Conservation (phyloP, 1,140 invertebrate genomes). For the Drosophila fuyamai region DNA sequence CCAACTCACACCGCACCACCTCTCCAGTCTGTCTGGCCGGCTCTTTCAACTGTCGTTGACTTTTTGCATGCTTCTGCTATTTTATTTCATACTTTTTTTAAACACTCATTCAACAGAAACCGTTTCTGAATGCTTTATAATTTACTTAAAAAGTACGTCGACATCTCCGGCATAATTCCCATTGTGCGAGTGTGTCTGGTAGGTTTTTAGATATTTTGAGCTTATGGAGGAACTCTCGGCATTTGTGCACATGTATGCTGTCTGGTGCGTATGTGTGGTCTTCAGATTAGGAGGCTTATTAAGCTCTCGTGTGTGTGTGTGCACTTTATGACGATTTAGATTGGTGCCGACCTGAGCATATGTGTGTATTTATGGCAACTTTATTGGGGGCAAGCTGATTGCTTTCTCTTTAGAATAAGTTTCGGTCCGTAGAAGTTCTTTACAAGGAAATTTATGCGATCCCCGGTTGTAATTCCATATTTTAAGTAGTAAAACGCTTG, state of each 20-base stretch:
- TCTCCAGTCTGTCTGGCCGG: conserved; percentile 29
- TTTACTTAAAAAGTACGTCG: conserved; percentile 65
- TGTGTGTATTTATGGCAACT: conserved; percentile 53
- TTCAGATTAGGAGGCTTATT: conserved; percentile 63
- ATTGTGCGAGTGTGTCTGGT: conserved; percentile 55
- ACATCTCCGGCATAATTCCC: conserved; percentile 43
- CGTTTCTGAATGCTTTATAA: conserved; percentile 63
- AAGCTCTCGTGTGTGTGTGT: conserved; percentile 27
- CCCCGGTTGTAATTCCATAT: background rate
- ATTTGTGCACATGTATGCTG: background rate
- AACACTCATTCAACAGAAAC: conserved; percentile 25
- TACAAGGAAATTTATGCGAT: background rate
- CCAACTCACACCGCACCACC: conserved; percentile 1
- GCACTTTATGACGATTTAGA: conserved; percentile 38
- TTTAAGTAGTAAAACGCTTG: background rate
- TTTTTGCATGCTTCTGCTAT: conserved; percentile 51
- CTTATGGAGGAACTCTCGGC: conserved; percentile 36
- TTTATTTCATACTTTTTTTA: conserved; percentile 20
- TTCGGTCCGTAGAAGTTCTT: background rate
- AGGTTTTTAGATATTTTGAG: conserved; percentile 36
- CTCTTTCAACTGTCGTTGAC: conserved; percentile 33
- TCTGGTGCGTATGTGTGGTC: conserved; percentile 5
- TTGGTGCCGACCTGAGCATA: conserved; percentile 40
- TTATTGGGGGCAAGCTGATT: conserved; percentile 61
- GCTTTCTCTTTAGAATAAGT: conserved; percentile 3